A percentile compares a stretch with the other conserved stretches of the same genome.
Evolutionary conservation across 53 echinoderm and acorn worm species (phyloP).

Genomic region (Zoroaster sp.): DNA sequence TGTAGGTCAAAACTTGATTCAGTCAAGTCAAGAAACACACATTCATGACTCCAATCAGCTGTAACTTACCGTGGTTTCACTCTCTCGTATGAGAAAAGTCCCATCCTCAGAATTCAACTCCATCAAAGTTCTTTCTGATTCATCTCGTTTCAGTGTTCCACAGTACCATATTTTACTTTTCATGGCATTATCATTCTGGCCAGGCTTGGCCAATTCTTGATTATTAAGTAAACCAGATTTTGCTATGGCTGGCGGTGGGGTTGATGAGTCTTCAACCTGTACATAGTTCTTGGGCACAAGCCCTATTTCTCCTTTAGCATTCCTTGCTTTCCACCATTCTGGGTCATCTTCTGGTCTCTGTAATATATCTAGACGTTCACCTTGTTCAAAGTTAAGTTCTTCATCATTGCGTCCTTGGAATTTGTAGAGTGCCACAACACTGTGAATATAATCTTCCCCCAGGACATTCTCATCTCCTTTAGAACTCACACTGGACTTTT

Average conservation of each 20-base stretch:
- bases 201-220: not conserved
- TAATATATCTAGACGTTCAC: slow-evolving; percentile 86
- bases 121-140: slow-evolving; percentile 77
- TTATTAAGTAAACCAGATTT: slow-evolving; percentile 6
- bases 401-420: slow-evolving; percentile 92
- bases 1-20: not conserved
- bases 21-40: not conserved
- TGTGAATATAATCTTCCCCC: slow-evolving; percentile 83
- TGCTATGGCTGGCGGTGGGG: slow-evolving; percentile 23
- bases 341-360: slow-evolving; percentile 89
- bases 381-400: slow-evolving; percentile 90
- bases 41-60: not conserved
- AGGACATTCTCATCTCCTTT: slow-evolving; percentile 72
- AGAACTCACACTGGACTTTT: slow-evolving; percentile 75
- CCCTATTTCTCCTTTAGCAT: slow-evolving; percentile 74
- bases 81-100: slow-evolving; percentile 88
- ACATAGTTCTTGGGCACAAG: slow-evolving; percentile 97
- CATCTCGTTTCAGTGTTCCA: slow-evolving; percentile 79
- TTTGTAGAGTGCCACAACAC: slow-evolving; percentile 81
- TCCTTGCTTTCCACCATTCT: slow-evolving; percentile 97
- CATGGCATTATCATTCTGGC: slow-evolving; percentile 6
- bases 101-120: slow-evolving; percentile 68
- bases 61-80: slow-evolving; percentile 90
- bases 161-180: slow-evolving; percentile 81
- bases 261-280: slow-evolving; percentile 69